Evolutionary conservation across 2,113 vertebrate genomes (phyloP).

Genomic region (Zapus hudsonius): DNA sequence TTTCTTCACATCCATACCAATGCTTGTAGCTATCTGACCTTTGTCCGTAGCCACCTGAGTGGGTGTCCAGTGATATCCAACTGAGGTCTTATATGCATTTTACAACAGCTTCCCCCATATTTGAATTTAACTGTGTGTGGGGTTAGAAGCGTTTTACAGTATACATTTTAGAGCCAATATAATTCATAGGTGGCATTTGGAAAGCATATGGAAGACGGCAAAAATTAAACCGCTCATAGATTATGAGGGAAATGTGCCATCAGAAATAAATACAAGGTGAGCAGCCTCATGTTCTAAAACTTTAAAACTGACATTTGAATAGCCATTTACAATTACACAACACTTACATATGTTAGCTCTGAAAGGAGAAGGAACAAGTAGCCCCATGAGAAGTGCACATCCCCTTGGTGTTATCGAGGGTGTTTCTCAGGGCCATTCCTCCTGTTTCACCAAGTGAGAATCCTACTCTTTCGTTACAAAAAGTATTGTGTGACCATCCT

Average conservation of each 20-base stretch:
- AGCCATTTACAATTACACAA: slow-evolving; percentile 32
- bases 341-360: not conserved
- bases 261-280: slow-evolving; percentile 42
- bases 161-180: not conserved
- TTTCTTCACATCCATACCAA: not conserved
- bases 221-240: not conserved
- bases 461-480: not conserved
- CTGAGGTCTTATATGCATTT: not conserved
- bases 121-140: not conserved
- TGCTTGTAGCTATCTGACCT: not conserved
- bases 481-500: not conserved
- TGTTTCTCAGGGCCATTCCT: not conserved
- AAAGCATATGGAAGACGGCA: not conserved
- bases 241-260: not conserved
- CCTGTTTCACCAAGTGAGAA: not conserved
- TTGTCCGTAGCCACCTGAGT: not conserved
- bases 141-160: not conserved
- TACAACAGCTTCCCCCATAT: not conserved
- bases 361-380: not conserved
- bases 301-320: slow-evolving; percentile 36
- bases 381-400: not conserved
- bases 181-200: not conserved
- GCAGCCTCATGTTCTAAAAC: not conserved
- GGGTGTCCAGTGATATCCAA: not conserved
- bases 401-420: not conserved